A percentile compares a stretch with the other conserved stretches of the same genome.
phyloP scores from a whole-genome alignment of 1,140 invertebrate species.

The Micrasema minimum region DNA sequence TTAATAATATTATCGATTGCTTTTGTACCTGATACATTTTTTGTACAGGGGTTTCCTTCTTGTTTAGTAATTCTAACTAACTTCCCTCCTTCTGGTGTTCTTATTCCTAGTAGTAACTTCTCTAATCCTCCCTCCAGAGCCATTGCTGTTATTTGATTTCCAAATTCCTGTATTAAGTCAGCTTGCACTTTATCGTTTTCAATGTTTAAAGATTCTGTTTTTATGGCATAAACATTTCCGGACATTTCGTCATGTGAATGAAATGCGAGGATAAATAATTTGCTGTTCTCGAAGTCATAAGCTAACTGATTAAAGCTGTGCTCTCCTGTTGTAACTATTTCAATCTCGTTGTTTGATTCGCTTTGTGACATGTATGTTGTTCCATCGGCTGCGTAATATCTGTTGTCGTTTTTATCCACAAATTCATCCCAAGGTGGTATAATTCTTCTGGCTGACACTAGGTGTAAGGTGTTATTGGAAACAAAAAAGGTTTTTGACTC shows the following conservation, averaged over 20 bases:
- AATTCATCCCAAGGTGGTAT: slow-evolving; percentile 32
- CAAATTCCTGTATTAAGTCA: not conserved
- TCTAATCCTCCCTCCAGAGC: not conserved
- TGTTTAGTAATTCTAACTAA: slow-evolving; percentile 12
- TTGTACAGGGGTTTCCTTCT: slow-evolving; percentile 15
- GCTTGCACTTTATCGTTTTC: too few relatives aligned
- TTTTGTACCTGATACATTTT: not conserved
- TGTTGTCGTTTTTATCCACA: slow-evolving; percentile 27
- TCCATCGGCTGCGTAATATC: slow-evolving; percentile 26
- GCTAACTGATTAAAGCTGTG: slow-evolving; percentile 32
- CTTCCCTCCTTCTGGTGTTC: slow-evolving; percentile 21
- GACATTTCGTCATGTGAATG: slow-evolving; percentile 4
- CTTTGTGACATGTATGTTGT: slow-evolving; percentile 23
- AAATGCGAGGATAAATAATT: slow-evolving; percentile 35
- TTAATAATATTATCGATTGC: slow-evolving; percentile 8
- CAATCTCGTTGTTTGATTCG: slow-evolving; percentile 20
- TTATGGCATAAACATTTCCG: slow-evolving; percentile 26
- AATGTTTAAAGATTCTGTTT: slow-evolving; percentile 12
- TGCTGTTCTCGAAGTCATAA: slow-evolving; percentile 2
- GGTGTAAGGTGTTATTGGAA: not conserved
- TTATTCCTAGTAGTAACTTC: slow-evolving; percentile 18
- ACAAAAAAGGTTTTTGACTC: slow-evolving; percentile 3
- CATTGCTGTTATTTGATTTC: slow-evolving; percentile 5
- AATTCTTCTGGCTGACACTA: not conserved
- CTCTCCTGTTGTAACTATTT: slow-evolving; percentile 35